Evolutionary conservation across 1,140 invertebrate species (phyloP).

Genomic region (Leptopilina clavipes): DNA sequence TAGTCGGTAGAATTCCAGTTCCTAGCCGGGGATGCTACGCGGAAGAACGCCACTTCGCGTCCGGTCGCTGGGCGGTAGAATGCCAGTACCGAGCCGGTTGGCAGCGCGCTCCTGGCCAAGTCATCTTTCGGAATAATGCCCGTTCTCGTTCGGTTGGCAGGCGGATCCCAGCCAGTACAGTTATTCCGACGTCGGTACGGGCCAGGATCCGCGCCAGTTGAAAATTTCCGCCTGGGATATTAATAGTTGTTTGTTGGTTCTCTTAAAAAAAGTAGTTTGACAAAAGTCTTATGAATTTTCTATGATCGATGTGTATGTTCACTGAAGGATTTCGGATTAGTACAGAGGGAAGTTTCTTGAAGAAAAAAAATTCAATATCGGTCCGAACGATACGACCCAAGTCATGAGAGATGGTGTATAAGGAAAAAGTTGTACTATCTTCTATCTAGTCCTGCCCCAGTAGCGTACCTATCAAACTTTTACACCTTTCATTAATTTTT

Average conservation of each 20-base stretch:
- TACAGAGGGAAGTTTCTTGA: conserved; percentile 51
- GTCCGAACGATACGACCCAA: conserved; percentile 50
- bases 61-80: no score
- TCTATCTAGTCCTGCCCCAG: conserved; percentile 6
- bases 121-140: no score
- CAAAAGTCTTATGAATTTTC: neutral
- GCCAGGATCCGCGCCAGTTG: no score
- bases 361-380: conserved; percentile 62
- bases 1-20: no score
- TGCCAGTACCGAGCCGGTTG: no score
- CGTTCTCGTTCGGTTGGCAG: no score
- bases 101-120: no score
- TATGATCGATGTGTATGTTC: conserved; percentile 37
- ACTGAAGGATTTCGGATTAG: conserved; percentile 49
- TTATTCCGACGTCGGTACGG: no score
- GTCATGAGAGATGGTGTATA: conserved; percentile 50
- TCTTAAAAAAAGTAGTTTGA: neutral
- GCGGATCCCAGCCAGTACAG: no score
- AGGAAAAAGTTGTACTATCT: conserved; percentile 48
- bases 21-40: no score
- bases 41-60: no score
- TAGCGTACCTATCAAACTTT: conserved; percentile 17
- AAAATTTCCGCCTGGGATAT: no score
- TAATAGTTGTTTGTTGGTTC: neutral
- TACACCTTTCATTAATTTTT: conserved; percentile 31